A percentile compares a stretch with the other conserved stretches of the same genome.
phyloP scores from a whole-genome alignment of 2,113 vertebrate species.

The Podarcis raffonei region DNA sequence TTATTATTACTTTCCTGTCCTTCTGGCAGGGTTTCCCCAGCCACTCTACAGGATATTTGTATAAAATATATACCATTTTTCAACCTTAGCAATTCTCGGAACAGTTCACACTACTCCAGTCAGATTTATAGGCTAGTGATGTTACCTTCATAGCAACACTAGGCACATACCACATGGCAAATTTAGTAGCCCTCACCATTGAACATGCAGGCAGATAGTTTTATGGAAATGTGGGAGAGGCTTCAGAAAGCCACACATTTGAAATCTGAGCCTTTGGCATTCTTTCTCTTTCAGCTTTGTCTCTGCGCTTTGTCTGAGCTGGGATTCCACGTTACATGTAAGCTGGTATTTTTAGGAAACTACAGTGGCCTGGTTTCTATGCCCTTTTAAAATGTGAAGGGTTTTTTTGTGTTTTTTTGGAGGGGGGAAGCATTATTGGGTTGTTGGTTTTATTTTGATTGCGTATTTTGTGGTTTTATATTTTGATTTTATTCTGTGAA shows the following conservation, averaged over 20 bases:
- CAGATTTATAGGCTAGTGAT: background rate
- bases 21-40: too few species aligned
- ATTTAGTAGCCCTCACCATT: background rate
- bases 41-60: background rate
- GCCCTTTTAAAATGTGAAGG: too few species aligned
- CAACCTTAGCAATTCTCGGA: background rate
- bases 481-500: too few species aligned
- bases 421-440: too few species aligned
- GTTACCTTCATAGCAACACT: background rate
- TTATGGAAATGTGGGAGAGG: background rate
- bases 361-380: background rate
- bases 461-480: too few species aligned
- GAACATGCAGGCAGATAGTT: background rate
- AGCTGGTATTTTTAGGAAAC: background rate
- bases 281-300: background rate
- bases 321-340: background rate
- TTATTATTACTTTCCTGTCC: too few species aligned
- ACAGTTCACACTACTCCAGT: background rate
- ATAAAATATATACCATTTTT: background rate
- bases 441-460: too few species aligned
- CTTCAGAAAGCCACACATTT: background rate
- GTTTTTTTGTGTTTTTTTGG: too few species aligned
- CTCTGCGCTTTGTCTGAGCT: background rate
- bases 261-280: background rate
- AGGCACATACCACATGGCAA: background rate